Percentiles rank a stretch among this genome's conserved stretches.
phyloP scores from a whole-genome alignment of 2,888 invertebrate species.

The Branchipolynoe longqiensis region DNA sequence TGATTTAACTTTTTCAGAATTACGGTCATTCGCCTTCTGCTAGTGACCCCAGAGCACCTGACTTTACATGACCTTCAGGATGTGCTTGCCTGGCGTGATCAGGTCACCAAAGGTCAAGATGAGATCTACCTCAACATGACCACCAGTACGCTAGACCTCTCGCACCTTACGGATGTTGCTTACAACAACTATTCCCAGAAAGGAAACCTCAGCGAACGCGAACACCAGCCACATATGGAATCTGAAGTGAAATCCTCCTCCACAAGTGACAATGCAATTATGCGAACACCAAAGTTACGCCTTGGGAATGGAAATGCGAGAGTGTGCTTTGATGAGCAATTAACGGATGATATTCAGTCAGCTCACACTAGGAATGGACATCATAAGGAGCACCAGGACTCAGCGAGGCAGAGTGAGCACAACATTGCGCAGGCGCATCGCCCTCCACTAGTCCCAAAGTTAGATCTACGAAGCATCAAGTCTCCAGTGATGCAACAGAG shows the following conservation, averaged over 20 bases:
- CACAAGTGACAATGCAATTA: not conserved
- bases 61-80: constrained; percentile 43
- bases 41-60: constrained; percentile 29
- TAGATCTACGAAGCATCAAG: constrained; percentile 5
- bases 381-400: not conserved
- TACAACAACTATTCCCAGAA: constrained; percentile 27
- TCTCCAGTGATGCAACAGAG: not conserved
- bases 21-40: not conserved
- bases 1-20: constrained; percentile 55
- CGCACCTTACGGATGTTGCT: constrained; percentile 2
- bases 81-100: constrained; percentile 55
- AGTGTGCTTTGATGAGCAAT: not conserved
- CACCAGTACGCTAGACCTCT: constrained; percentile 52
- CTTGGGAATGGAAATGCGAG: not conserved
- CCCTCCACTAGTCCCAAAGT: not conserved
- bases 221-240: no score
- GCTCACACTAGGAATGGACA: not conserved
- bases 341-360: not conserved
- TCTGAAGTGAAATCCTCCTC: not conserved
- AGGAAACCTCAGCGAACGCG: not conserved
- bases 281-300: constrained; percentile 13
- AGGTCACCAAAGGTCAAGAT: constrained; percentile 55
- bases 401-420: constrained; percentile 21
- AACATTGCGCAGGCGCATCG: not conserved
- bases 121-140: constrained; percentile 57